A percentile compares a stretch with the other conserved stretches of the same genome.
These are phyloP conservation scores for Hydrophis major DNA, from an alignment of 2,797 vertebrate species.

Conservation along the genomic window DNA sequence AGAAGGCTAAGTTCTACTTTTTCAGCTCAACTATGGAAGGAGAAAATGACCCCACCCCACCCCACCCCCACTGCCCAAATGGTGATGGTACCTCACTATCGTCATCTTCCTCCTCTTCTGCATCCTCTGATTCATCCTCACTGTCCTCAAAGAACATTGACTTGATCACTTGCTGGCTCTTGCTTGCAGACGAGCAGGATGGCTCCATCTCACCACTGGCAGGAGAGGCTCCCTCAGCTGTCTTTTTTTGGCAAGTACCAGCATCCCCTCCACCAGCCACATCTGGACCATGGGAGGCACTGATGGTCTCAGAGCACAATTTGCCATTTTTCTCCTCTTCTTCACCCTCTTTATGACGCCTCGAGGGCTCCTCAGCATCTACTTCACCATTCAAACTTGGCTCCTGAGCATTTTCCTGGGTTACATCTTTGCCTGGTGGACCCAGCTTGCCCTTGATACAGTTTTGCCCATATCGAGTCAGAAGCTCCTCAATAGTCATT, in stretches of 20 bases:
- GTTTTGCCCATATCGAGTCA: conserved; percentile 94
- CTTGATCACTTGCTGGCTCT: conserved; percentile 82
- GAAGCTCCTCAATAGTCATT: conserved; percentile 97
- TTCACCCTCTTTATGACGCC: conserved; percentile 50
- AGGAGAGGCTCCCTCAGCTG: conserved; percentile 75
- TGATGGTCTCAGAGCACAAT: conserved; percentile 65
- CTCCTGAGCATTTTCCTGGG: conserved; percentile 66
- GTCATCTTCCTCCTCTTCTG: conserved; percentile 80
- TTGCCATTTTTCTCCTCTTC: conserved; percentile 75
- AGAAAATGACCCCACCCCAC: background rate
- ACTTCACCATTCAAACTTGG: conserved; percentile 81
- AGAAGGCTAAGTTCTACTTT: background rate
- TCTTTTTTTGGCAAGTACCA: conserved; percentile 51
- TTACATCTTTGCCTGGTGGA: conserved; percentile 67
- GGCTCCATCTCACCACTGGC: conserved; percentile 88
- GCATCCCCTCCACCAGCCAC: conserved; percentile 72
- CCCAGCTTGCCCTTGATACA: conserved; percentile 82
- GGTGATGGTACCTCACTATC: conserved; percentile 19
- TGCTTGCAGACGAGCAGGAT: conserved; percentile 91
- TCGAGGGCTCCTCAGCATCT: conserved; percentile 68
- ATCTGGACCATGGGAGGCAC: conserved; percentile 72
- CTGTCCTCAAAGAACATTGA: conserved; percentile 99
- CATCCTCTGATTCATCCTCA: conserved; percentile 92
- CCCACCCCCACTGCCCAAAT: background rate
- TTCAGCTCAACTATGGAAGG: background rate